phyloP scores from a whole-genome alignment of 2,797 vertebrate species.

The Eulemur albifrons region DNA sequence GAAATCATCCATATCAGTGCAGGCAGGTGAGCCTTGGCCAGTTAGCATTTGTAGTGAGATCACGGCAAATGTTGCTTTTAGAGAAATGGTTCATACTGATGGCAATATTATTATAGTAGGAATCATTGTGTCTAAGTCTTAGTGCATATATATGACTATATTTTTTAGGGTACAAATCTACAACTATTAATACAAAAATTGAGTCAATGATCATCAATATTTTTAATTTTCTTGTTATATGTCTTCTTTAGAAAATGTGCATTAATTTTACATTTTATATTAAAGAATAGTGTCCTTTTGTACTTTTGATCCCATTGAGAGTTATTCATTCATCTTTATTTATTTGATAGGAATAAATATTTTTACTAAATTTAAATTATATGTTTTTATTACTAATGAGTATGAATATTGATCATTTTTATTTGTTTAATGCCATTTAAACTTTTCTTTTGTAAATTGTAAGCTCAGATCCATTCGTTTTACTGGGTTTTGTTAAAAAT shows the following conservation, averaged over 20 bases:
- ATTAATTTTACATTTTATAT: background rate
- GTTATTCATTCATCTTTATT: background rate
- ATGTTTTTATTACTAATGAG: background rate
- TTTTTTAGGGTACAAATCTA: background rate
- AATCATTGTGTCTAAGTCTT: background rate
- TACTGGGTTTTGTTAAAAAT: background rate
- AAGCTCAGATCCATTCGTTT: background rate
- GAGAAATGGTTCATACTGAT: background rate
- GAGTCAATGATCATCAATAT: background rate
- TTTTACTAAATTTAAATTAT: background rate
- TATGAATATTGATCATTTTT: background rate
- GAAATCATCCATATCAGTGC: accelerated
- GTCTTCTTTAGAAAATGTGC: background rate
- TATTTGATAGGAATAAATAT: background rate
- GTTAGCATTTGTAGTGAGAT: background rate
- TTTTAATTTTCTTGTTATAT: background rate
- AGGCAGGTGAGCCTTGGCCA: accelerated
- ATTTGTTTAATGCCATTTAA: background rate
- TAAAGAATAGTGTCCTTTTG: background rate
- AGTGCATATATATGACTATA: background rate
- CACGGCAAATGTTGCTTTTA: background rate
- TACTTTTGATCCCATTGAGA: background rate
- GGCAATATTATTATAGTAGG: accelerated
- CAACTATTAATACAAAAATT: background rate
- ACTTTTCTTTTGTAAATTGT: background rate